phyloP scores from a whole-genome alignment of 2,113 vertebrate genomes.

The Sebastes schlegelii region DNA sequence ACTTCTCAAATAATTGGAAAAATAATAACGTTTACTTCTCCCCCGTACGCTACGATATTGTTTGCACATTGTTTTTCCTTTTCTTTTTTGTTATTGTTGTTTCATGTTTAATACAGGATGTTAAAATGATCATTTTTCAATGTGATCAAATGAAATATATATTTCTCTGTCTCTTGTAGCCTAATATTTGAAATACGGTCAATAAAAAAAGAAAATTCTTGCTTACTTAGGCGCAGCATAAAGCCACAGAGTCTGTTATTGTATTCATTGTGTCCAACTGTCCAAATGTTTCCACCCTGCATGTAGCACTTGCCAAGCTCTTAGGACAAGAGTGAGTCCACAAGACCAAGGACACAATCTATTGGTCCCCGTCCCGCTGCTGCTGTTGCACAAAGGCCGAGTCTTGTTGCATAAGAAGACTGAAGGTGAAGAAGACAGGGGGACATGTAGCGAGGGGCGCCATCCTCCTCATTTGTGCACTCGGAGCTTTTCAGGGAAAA shows the following conservation, averaged over 20 bases:
- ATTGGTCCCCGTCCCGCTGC: slow-evolving; percentile 40
- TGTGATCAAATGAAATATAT: too few species aligned
- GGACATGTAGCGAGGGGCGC: slow-evolving; percentile 67
- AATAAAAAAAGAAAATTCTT: too few species aligned
- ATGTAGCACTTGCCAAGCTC: slow-evolving; percentile 6
- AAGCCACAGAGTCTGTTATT: slow-evolving; percentile 10
- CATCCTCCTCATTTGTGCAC: slow-evolving; percentile 60
- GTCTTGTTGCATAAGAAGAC: slow-evolving; percentile 56
- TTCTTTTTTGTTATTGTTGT: too few species aligned
- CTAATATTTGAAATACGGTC: too few species aligned
- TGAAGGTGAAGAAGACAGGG: slow-evolving; percentile 38
- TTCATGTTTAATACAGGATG: too few species aligned
- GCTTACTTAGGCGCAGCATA: slow-evolving; percentile 22
- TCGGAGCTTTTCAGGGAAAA: slow-evolving; percentile 68
- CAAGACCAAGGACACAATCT: slow-evolving; percentile 50
- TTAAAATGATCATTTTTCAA: too few species aligned
- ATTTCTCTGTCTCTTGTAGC: too few species aligned
- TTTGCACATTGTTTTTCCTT: too few species aligned
- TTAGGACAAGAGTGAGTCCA: slow-evolving; percentile 48
- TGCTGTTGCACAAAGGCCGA: slow-evolving; percentile 41
- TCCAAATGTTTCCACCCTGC: slow-evolving; percentile 29
- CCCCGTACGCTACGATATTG: too few species aligned
- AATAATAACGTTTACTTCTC: too few species aligned
- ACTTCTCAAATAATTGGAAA: too few species aligned
- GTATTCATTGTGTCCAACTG: slow-evolving; percentile 8